These are phyloP conservation scores for Drosophila azteca DNA, from an alignment of 1,140 invertebrate species.

Conservation along the genomic window DNA sequence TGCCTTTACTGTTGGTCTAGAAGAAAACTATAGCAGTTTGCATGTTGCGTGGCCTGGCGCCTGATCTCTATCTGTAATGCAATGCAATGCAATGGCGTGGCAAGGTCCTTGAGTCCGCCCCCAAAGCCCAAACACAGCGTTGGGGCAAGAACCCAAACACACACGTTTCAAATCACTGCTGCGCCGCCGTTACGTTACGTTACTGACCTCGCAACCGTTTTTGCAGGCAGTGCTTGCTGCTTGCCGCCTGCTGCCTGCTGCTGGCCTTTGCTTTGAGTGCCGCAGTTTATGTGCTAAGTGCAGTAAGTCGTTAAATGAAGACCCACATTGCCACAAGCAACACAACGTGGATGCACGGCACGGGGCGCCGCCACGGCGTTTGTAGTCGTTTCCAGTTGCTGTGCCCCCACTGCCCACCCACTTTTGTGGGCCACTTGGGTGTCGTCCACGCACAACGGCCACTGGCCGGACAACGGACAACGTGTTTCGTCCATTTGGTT, in stretches of 20 bases:
- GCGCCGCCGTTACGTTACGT: conserved; percentile 14
- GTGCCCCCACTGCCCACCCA: conserved; percentile 4
- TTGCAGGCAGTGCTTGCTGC: conserved; percentile 29
- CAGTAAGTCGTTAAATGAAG: conserved; percentile 47
- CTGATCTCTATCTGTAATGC: conserved; percentile 4
- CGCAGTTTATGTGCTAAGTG: conserved; percentile 15
- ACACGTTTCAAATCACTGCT: conserved; percentile 34
- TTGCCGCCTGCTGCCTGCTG: conserved; percentile 2
- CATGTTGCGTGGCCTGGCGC: not conserved
- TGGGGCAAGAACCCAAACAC: too few relatives aligned
- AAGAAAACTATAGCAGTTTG: not conserved
- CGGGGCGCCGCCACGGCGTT: not conserved
- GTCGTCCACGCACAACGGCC: conserved; percentile 11
- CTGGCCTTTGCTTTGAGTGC: not conserved
- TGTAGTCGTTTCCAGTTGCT: conserved; percentile 26
- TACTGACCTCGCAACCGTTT: conserved; percentile 59
- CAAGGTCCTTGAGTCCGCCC: conserved; percentile 14
- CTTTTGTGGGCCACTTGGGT: too few relatives aligned
- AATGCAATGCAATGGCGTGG: too few relatives aligned
- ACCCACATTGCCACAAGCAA: conserved; percentile 35
- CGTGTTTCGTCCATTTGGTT: conserved; percentile 2
- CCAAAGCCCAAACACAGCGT: too few relatives aligned
- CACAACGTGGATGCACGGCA: conserved; percentile 1
- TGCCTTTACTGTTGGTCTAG: not conserved
- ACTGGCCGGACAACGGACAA: conserved; percentile 26